Evolutionary conservation across 2,113 vertebrate species (phyloP), one percentile per base, ranked within the genome.

Genomic region (Gambusia holbrooki): DNA sequence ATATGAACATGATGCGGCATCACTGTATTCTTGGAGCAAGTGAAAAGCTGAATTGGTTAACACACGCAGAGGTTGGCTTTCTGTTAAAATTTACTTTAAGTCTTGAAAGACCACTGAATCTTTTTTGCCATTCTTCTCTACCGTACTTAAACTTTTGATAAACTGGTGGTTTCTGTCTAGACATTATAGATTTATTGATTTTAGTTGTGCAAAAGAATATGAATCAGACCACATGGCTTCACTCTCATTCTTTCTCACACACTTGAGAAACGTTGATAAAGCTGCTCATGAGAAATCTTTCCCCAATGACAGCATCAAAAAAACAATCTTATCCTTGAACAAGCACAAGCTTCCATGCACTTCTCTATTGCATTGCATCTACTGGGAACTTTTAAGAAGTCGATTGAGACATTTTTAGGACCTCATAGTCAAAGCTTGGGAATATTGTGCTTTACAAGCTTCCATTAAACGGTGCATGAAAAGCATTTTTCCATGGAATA

Each of bases 201-300:
- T n/a, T 28, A n/a, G 27, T 62, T 27, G 65, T 67, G 63, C 32
- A 40, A 32, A 30, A 30, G 73, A 64, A 27, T 40, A 77, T 76
- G 72, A 42, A 66, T 7, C 14, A 25, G 25, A 19, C 29, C 2
- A 71, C n/a, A 5, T 71, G 77, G 40, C 30, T 70, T 15, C 76
- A 32, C 22, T 37, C 62, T 71, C 29, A 62, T 66, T 35, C 30
- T 25, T 58, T 58, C 25, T 58, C 51, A 58, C 6, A 25, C 22
- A 58, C 25, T 58, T 58, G 22, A 58, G 51, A 58, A n/a, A 25
- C 22, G 2, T 58, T n/a, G 2, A 58, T n/a, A 58, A 9, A 58
- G 51, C 7, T n/a, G 7, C 51, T 58, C 51, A 58, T 25, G 51
- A 58, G 7, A 58, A 7, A 58, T 25, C 22, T 58, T 58, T 58